Evolutionary conservation across 2,888 invertebrate species (phyloP).

Genomic region (Mycalesis mineus): DNA sequence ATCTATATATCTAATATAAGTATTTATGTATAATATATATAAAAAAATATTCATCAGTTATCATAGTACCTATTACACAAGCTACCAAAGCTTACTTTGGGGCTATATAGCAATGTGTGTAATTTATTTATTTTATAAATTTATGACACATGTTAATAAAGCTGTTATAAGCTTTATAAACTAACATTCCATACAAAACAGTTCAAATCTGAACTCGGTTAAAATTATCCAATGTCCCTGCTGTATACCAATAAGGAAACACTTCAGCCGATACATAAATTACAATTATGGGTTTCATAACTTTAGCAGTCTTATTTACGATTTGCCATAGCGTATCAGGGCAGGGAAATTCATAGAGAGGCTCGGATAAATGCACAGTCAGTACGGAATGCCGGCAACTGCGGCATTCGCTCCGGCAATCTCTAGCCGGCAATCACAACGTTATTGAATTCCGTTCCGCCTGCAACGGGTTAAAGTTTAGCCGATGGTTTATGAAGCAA

Average conservation of each 20-base stretch:
- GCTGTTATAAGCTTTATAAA: too few relatives aligned
- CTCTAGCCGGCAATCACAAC: slow-evolving; percentile 27
- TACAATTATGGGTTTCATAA: slow-evolving; percentile 32
- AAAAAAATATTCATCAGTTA: too few relatives aligned
- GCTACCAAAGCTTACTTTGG: too few relatives aligned
- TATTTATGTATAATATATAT: too few relatives aligned
- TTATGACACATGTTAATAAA: too few relatives aligned
- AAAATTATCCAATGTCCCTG: slow-evolving; percentile 12
- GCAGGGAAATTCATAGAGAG: slow-evolving; percentile 27
- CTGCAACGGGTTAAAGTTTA: slow-evolving; percentile 33
- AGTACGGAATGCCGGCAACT: slow-evolving; percentile 19
- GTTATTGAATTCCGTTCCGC: slow-evolving; percentile 32
- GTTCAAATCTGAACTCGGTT: too few relatives aligned
- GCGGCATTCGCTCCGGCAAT: slow-evolving; percentile 20
- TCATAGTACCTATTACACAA: too few relatives aligned
- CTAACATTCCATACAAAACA: too few relatives aligned
- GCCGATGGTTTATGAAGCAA: slow-evolving; percentile 30
- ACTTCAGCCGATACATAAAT: slow-evolving; percentile 29
- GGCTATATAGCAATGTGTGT: too few relatives aligned
- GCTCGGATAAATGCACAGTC: slow-evolving; percentile 25
- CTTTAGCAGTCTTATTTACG: slow-evolving; percentile 26
- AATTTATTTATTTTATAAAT: too few relatives aligned
- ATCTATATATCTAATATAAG: too few relatives aligned
- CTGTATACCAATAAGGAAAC: slow-evolving; percentile 21
- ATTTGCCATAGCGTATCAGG: slow-evolving; percentile 27